These are phyloP conservation scores for Carapus acus DNA, from an alignment of 2,797 vertebrate genomes.

Conservation along the genomic window DNA sequence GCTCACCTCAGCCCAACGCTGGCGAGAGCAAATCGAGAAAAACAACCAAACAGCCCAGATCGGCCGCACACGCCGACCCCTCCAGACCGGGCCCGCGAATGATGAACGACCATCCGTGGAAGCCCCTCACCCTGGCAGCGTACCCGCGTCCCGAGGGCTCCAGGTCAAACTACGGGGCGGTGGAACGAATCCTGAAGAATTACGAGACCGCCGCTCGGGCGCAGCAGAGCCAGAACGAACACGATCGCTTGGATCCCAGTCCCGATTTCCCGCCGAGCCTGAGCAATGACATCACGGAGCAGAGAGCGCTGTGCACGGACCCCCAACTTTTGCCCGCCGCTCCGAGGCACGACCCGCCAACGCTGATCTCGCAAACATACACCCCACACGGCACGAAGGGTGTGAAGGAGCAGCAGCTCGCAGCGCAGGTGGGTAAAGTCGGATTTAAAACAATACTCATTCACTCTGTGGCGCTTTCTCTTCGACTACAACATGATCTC, in stretches of 20 bases:
- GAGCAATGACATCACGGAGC: constrained; percentile 65
- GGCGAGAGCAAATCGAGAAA: constrained; percentile 53
- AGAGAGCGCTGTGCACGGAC: constrained; percentile 75
- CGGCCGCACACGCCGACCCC: constrained; percentile 46
- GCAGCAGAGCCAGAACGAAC: constrained; percentile 53
- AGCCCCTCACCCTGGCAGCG: constrained; percentile 84
- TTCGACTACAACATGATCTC: constrained; percentile 10
- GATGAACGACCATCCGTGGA: constrained; percentile 83
- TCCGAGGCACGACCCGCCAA: constrained; percentile 40
- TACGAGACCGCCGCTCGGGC: constrained; percentile 78
- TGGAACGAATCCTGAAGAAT: constrained; percentile 89
- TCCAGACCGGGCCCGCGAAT: constrained; percentile 63
- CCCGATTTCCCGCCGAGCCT: constrained; percentile 55
- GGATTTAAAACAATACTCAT: constrained; percentile 5
- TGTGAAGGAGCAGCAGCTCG: constrained; percentile 55
- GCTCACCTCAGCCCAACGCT: constrained; percentile 43
- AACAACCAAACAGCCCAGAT: constrained; percentile 36
- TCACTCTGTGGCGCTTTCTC: constrained; percentile 13
- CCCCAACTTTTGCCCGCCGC: constrained; percentile 55
- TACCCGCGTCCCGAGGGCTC: constrained; percentile 89
- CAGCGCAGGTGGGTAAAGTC: constrained; percentile 68
- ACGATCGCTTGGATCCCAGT: constrained; percentile 25
- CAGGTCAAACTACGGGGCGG: constrained; percentile 91
- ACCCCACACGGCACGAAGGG: constrained; percentile 36
- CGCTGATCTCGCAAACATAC: constrained; percentile 33